Conservation (phyloP, 2,797 vertebrate genomes). For the Falco novaeseelandiae region DNA sequence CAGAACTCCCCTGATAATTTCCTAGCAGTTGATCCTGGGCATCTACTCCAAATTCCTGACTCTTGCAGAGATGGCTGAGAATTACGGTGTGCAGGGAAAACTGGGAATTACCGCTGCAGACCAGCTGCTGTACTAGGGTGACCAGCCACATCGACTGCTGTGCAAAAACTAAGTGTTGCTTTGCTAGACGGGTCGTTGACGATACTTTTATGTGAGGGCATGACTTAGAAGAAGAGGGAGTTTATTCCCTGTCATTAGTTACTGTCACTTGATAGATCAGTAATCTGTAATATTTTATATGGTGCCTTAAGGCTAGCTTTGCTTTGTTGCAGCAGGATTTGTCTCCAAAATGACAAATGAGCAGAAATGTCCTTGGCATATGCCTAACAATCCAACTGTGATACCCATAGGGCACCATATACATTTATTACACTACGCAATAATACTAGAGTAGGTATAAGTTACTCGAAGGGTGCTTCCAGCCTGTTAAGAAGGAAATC, state of each 20-base stretch:
- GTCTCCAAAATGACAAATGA: background rate
- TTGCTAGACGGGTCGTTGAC: background rate
- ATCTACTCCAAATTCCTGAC: background rate
- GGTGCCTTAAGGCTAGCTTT: background rate
- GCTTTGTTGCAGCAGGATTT: background rate
- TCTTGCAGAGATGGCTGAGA: background rate
- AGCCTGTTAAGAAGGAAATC: background rate
- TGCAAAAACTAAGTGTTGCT: background rate
- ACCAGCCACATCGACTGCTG: background rate
- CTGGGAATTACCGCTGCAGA: background rate
- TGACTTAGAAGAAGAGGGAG: background rate
- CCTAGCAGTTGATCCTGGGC: background rate
- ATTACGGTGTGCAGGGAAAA: background rate
- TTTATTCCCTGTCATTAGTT: constrained; percentile 1
- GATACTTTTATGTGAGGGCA: background rate
- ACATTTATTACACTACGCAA: background rate
- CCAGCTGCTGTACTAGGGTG: background rate
- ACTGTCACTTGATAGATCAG: background rate
- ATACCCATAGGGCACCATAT: background rate
- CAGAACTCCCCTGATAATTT: background rate
- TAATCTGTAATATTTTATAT: background rate
- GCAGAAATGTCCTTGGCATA: constrained; percentile 2
- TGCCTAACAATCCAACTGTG: background rate
- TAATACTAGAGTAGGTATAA: background rate
- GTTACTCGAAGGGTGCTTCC: background rate